Conservation (phyloP, 2,797 vertebrate species). For the Tolypeutes matacus region DNA sequence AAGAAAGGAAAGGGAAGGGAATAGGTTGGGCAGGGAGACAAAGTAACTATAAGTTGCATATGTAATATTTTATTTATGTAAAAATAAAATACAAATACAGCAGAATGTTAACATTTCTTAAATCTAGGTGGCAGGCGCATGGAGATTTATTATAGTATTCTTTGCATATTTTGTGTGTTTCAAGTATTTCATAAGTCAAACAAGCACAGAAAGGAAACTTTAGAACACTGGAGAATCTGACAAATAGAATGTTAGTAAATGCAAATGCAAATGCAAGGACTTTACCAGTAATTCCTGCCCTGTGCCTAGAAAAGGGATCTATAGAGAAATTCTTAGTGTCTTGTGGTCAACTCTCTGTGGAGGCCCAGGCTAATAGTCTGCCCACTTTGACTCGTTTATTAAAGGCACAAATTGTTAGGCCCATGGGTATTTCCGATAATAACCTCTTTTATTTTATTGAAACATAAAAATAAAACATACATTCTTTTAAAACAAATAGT, state of each 20-base stretch:
- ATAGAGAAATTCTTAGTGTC: no score
- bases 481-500: no score
- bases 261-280: no score
- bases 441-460: no score
- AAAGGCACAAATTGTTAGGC: no score
- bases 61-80: slow-evolving; percentile 37
- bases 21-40: neutral
- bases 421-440: no score
- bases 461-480: no score
- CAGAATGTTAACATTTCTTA: neutral
- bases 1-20: neutral
- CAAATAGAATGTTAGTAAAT: neutral
- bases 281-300: no score
- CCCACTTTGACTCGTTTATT: no score
- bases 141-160: slow-evolving; percentile 1
- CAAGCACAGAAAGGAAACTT: neutral
- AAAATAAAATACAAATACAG: slow-evolving; percentile 38
- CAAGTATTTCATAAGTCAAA: slow-evolving; percentile 51
- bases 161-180: slow-evolving; percentile 50
- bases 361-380: no score
- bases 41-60: neutral
- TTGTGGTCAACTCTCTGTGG: no score
- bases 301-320: no score
- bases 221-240: neutral
- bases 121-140: neutral